These are phyloP conservation scores for Agapostemon virescens DNA, from an alignment of 2,888 invertebrate genomes.

Conservation along the genomic window DNA sequence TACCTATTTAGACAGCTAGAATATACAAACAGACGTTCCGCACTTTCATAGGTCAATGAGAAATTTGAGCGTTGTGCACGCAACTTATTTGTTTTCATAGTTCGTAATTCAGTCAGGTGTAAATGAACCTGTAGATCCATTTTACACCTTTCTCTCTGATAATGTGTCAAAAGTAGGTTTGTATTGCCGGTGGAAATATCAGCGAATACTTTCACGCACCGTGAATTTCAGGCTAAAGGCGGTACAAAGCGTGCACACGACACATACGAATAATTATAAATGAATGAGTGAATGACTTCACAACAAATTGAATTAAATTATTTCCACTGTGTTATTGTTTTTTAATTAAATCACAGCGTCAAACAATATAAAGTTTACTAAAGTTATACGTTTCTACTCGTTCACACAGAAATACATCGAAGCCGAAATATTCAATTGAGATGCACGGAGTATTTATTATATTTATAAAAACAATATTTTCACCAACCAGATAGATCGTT, in stretches of 20 bases:
- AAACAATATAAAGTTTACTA: background rate
- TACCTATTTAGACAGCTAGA: background rate
- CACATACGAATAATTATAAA: background rate
- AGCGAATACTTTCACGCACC: background rate
- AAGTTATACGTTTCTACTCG: background rate
- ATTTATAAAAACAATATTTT: background rate
- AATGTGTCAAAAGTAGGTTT: slow-evolving; percentile 19
- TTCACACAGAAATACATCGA: background rate
- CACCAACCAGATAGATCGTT: too few relatives aligned
- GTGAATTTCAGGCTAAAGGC: background rate
- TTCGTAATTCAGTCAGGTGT: slow-evolving; percentile 17
- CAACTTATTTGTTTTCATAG: slow-evolving; percentile 17
- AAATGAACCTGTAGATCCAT: slow-evolving; percentile 16
- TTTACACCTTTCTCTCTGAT: slow-evolving; percentile 9
- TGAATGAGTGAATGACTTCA: background rate
- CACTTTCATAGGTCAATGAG: background rate
- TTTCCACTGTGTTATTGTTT: background rate
- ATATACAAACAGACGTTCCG: too few relatives aligned
- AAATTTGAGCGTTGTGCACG: background rate
- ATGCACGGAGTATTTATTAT: background rate
- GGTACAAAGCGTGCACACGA: background rate
- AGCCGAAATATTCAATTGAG: background rate
- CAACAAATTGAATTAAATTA: background rate
- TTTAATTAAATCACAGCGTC: background rate
- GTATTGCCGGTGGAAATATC: background rate